Conservation (phyloP, 2,797 vertebrate genomes). For the Chromis chromis region DNA sequence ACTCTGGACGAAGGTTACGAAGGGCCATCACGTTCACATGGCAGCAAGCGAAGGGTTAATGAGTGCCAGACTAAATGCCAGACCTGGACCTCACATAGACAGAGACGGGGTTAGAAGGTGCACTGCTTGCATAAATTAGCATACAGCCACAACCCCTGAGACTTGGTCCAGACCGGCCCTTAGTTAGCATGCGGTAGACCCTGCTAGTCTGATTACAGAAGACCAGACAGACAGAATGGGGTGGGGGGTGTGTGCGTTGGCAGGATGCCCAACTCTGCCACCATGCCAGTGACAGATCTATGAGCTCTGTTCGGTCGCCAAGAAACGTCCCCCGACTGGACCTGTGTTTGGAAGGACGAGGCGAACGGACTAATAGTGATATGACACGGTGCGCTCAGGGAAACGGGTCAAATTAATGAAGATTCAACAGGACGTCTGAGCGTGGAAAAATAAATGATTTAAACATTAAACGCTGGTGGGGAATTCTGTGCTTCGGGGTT, state of each 20-base stretch:
- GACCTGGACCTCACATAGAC: slow-evolving; percentile 62
- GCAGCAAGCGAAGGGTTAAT: slow-evolving; percentile 69
- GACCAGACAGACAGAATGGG: slow-evolving; percentile 71
- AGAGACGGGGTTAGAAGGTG: slow-evolving; percentile 57
- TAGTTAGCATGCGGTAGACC: slow-evolving; percentile 84
- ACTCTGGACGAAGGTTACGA: slow-evolving; percentile 18
- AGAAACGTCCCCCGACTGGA: slow-evolving; percentile 58
- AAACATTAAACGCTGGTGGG: slow-evolving; percentile 26
- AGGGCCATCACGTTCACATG: slow-evolving; percentile 41
- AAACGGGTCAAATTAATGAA: slow-evolving; percentile 37
- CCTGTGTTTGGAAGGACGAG: slow-evolving; percentile 39
- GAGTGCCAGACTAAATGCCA: slow-evolving; percentile 74
- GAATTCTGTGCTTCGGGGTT: slow-evolving; percentile 45
- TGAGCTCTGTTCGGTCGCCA: slow-evolving; percentile 58
- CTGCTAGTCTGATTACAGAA: slow-evolving; percentile 78
- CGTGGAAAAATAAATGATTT: slow-evolving; percentile 11
- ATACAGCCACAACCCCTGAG: slow-evolving; percentile 75
- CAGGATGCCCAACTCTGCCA: slow-evolving; percentile 73
- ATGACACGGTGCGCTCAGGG: slow-evolving; percentile 28
- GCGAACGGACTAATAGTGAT: slow-evolving; percentile 50
- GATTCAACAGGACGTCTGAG: slow-evolving; percentile 41
- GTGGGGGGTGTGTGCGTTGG: slow-evolving; percentile 60
- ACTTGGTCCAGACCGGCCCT: slow-evolving; percentile 69
- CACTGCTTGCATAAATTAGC: slow-evolving; percentile 82
- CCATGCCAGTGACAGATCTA: slow-evolving; percentile 72